Evolutionary conservation across 1,140 invertebrate species (phyloP), one percentile per base, ranked within the genome.

Genomic region (Armadillidium nasatum): DNA sequence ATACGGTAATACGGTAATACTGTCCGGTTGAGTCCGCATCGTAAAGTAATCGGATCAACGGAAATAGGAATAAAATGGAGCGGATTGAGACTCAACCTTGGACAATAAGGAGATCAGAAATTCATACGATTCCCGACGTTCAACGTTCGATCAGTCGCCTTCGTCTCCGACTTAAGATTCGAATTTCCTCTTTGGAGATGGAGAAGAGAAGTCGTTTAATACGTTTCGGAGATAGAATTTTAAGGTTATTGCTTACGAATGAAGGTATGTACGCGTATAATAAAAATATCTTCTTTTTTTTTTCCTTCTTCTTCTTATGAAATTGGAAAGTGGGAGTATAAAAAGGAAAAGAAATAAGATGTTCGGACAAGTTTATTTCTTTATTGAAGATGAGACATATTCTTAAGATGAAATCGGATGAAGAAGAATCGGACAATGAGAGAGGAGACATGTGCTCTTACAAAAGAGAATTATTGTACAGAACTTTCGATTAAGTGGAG

Each of bases 41-140:
- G 50, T 60, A 60, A 13, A 7, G 50, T 60, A 60, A 60, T 60
- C 50, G 50, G 50, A 60, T 60, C 50, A 60, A 60, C 50, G 50
- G 50, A 60, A 60, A 60, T 60, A 60, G 50, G 50, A 60, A 60
- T 60, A 60, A 60, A 60, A 60, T 60, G 50, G 50, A 60, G 50
- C 50, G 50, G 50, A 60, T 60, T 7, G 11, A 19, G 11, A 19
- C 50, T 13, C 50, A 60, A 60, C 50, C 50, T 60, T 60, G 50
- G 50, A 60, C 50, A 60, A 60, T 60, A 60, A 60, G 50, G 19
- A 60, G 50, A 60, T 60, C 50, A 60, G 50, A 60, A 60, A 60
- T 60, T 60, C 50, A 60, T 60, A 60, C 50, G 50, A 60, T 60
- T 60, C 50, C 50, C 50, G 50, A 60, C 50, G 50, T 13, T 15